Base-by-base conservation (phyloP, 2,797 vertebrate genomes). In the Cichlasoma orientale region DNA sequence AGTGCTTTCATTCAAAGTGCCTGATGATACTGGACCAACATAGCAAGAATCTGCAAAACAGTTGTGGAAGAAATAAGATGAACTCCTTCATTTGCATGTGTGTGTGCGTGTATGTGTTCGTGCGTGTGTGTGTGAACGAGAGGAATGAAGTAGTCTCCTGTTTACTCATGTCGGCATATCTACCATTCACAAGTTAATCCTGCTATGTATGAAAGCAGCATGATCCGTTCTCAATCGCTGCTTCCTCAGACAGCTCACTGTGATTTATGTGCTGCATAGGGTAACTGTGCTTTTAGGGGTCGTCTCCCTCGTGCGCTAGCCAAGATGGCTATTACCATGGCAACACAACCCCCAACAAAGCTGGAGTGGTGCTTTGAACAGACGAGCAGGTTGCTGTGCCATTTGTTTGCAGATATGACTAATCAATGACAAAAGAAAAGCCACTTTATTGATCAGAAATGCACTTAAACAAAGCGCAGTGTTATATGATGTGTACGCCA, bases 241-340 rank as follows among this genome's bases (percentile, higher is more conserved):
- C 25, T 23, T 53, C 82, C 74, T 57, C 66, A 21, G 44, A 74
- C 58, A 53, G 63, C 59, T 81, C 74, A 68, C 54, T 61, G 74
- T 84, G 78, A 74, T 86, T 77, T 78, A 63, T 88, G 74, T 56
- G 73, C 56, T 56, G 81, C 78, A 80, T 81, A 72, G 41, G 85
- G 23, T 72, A 74, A 79, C 85, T 83, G 72, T 78, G 73, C 72
- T 86, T 74, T 56, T 68, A 53, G 72, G 84, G 55, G n/a, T 72
- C 36, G 44, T 63, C 68, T 90, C 85, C 72, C 84, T 72, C 70
- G 78, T 73, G 74, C 72, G 23, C 70, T 36, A 63, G 68, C 52
- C 58, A 79, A 72, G 73, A 85, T 82, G 82, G 85, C 61, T 86
- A 93, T 93, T 88, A 77, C 92, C 92, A 93, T 94, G 82, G 93